Base-by-base conservation (phyloP, 2,888 invertebrate species). In the Diaprepes abbreviatus region DNA sequence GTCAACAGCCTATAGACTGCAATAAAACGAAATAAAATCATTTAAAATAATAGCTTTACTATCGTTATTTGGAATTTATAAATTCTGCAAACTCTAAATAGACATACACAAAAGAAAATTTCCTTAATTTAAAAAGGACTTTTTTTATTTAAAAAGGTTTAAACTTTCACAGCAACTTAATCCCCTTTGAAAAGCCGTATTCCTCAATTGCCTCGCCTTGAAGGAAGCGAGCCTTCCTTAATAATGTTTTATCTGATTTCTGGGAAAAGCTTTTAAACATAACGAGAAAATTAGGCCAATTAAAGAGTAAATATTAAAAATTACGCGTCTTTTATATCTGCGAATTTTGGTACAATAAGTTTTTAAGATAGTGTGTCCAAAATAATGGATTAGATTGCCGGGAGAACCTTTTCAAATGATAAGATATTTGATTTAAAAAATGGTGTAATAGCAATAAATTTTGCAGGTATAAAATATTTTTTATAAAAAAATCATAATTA, bases 221-320 rank as follows among this genome's bases (percentile, higher is more conserved):
- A 5, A 38, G 38, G 4, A 38, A 16, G 17, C 16, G 38, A 17
- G 17, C 2, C 9, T 40, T 38, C 14, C 40, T 17, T 40, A 16
- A 40, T 40, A 17, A 17, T 16, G 9, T 40, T 40, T 40, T 16
- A 40, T 40, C 40, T 40, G 17, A 40, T 40, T 40, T 40, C 17
- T 3, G 9, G 17, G 17, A 40, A 33, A 9, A 40, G 17, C 6
- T 38, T 10, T 14, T 36, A 36, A 36, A 5, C n/a, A 3, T 14
- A 17, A 1, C 7, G 9, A 16, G 3, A 9, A 16, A 17, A 17
- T 40, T 17, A 9, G 40, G 17, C 1, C 17, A 17, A 2, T 10
- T 1, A 40, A 17, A 14, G 2, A 14, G 10, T n/a, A 4, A 21
- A 43, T 10, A 43, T 17, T 19, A 3, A 17, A 43, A 21, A 19